A percentile compares a stretch with the other conserved stretches of the same genome.
phyloP scores from a whole-genome alignment of 2,888 invertebrate species.

The Acleris literana region DNA sequence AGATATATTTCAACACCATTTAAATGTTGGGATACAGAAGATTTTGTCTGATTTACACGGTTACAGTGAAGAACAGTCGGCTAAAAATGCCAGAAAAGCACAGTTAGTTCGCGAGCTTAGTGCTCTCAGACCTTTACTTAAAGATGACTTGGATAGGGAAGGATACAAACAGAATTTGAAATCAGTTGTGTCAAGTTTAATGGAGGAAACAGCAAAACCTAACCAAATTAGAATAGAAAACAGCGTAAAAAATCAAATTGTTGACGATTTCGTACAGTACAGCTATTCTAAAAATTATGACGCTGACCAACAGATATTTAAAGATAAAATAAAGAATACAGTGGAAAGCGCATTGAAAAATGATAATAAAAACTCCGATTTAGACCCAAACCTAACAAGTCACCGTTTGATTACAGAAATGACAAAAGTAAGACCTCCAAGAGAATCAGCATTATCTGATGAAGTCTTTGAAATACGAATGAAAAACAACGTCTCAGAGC shows the following conservation, averaged over 20 bases:
- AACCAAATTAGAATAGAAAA: conserved; percentile 43
- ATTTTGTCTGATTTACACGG: conserved; percentile 49
- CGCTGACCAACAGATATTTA: conserved; percentile 50
- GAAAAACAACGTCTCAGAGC: conserved; percentile 46
- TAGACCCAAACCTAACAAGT: conserved; percentile 48
- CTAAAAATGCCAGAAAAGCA: conserved; percentile 47
- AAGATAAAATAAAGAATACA: conserved; percentile 50
- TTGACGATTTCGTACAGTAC: conserved; percentile 58
- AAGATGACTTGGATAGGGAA: conserved; percentile 51
- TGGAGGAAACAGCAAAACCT: conserved; percentile 46
- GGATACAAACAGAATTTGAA: conserved; percentile 58
- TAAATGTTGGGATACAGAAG: conserved; percentile 57
- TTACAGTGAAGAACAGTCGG: conserved; percentile 45
- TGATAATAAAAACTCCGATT: conserved; percentile 28
- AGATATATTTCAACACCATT: conserved; percentile 49
- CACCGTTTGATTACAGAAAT: conserved; percentile 62
- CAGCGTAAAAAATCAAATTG: conserved; percentile 53
- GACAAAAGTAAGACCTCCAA: conserved; percentile 44
- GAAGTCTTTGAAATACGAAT: conserved; percentile 48
- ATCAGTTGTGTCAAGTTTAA: conserved; percentile 48
- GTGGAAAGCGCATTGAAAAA: conserved; percentile 47
- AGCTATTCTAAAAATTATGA: conserved; percentile 51
- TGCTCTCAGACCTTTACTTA: conserved; percentile 52
- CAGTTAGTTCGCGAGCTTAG: conserved; percentile 52
- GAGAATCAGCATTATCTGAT: conserved; percentile 40